Evolutionary conservation across 2,797 vertebrate genomes (phyloP).

Genomic region (Morelia viridis): DNA sequence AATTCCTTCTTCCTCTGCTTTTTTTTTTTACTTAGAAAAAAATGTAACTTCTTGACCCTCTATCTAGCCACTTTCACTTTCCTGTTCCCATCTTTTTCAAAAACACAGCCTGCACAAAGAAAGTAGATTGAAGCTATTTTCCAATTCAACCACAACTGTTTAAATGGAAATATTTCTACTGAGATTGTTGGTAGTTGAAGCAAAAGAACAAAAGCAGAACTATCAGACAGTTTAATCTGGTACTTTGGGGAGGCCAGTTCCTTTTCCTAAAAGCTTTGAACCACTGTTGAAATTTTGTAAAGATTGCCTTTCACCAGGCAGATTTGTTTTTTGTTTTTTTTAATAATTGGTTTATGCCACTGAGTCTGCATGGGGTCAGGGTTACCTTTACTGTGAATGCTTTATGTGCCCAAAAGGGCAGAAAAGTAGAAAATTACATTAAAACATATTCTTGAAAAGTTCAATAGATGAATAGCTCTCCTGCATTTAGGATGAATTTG

Average conservation of each 20-base stretch:
- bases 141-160: not conserved
- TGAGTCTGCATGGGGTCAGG: not conserved
- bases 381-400: not conserved
- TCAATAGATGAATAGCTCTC: not conserved
- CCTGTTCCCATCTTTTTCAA: not conserved
- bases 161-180: not conserved
- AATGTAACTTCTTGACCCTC: not conserved
- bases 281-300: not conserved
- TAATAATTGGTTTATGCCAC: too few relatives aligned
- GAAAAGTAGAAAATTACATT: not conserved
- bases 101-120: not conserved
- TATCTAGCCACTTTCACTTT: not conserved
- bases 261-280: not conserved
- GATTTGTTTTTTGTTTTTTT: too few relatives aligned
- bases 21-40: not conserved
- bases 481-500: not conserved
- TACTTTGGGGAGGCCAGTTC: not conserved
- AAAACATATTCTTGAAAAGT: not conserved
- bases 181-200: too few relatives aligned
- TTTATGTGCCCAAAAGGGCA: not conserved
- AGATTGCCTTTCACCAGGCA: not conserved
- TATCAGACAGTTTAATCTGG: not conserved
- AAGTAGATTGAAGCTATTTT: not conserved
- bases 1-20: not conserved
- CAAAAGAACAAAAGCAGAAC: not conserved